Evolutionary conservation across 2,888 invertebrate genomes (phyloP).

Genomic region (Gerris lacustris): DNA sequence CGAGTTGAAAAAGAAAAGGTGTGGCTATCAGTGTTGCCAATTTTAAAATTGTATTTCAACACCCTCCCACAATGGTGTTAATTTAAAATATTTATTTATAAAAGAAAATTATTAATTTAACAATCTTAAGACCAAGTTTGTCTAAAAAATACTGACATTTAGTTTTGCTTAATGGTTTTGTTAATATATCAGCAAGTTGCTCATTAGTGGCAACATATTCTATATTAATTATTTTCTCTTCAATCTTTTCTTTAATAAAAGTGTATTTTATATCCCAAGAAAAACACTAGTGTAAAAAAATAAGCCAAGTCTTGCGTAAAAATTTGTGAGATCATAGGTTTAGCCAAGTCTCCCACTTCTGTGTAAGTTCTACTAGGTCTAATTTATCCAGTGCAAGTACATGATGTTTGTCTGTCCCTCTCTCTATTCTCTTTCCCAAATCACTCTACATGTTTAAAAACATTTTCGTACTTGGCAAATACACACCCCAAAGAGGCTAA

Average conservation of each 20-base stretch:
- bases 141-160: neutral
- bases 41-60: neutral
- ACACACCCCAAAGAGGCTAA: no score
- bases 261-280: no score
- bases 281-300: no score
- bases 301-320: no score
- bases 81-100: neutral
- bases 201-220: neutral
- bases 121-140: neutral
- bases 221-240: neutral
- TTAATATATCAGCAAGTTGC: neutral
- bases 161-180: neutral
- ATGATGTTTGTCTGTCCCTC: no score
- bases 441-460: no score
- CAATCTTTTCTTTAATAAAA: neutral
- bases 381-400: no score
- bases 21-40: neutral
- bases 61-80: neutral
- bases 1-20: neutral
- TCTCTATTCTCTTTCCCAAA: no score
- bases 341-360: no score
- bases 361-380: no score
- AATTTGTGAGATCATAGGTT: no score
- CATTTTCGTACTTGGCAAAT: no score
- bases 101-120: neutral